Base-by-base conservation (phyloP, 2,113 vertebrate species). In the Cariama cristata region DNA sequence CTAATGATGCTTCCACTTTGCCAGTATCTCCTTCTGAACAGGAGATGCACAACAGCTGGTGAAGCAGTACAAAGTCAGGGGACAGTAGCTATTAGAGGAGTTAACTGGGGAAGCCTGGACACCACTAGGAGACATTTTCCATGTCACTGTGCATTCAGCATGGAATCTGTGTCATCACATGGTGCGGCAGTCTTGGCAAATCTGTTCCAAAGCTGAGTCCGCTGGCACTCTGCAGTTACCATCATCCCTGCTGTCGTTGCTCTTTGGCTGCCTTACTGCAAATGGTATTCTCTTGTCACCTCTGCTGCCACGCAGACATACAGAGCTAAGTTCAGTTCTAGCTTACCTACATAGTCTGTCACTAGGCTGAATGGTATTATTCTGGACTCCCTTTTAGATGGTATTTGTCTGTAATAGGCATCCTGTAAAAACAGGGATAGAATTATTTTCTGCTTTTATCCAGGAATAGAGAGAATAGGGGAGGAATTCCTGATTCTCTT, bases 11-110 rank as follows among this genome's bases (percentile, higher is more conserved):
- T 88, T 96, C 67, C 22, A 80, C 79, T 38, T 87, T 92, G 94
- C 96, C 95, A 92, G 76, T 88, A 80, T 82, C 59, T 76, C 88
- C 87, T 87, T 84, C 88, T 82, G 94, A 93, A 79, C 74, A 96
- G 90, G 93, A 95, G 86, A 83, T 90, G 71, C 82, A 64, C 93
- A 98, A 91, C 97, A 98, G 98, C 97, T 98, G 98, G 97, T 97
- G 96, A 96, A 97, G 97, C 95, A 96, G 93, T 44, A 84, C 79
- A 88, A 88, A 95, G 83, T 92, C 94, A 35, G 53, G 90, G 76
- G 83, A 97, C 86, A 86, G 79, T 20, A 83, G 94, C 94, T 97
- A 98, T 98, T 96, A 97, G 80, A 86, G 94, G 93, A 97, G 96
- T 92, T 88, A 94, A 79, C 96, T 95, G 89, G 88, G 94, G 95